Conservation (phyloP, 1,140 invertebrate species). For the Hormaphis cornu region DNA sequence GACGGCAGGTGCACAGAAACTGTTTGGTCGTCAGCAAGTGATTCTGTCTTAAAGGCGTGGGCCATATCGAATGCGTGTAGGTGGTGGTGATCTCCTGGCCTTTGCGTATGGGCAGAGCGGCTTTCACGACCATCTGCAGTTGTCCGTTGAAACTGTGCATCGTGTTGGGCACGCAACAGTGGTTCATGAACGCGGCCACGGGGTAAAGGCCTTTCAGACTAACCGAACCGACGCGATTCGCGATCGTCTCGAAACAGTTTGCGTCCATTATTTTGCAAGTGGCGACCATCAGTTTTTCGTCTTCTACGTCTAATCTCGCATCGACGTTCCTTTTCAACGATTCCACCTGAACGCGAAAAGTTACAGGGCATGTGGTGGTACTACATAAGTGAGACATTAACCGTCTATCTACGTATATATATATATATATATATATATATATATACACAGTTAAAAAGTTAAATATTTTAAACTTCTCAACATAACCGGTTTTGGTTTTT, state of each 20-base stretch:
- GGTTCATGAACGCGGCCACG: slow-evolving; percentile 61
- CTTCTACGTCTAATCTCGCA: slow-evolving; percentile 48
- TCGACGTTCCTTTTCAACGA: slow-evolving; percentile 44
- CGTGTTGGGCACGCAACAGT: slow-evolving; percentile 64
- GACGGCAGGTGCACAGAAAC: slow-evolving; percentile 59
- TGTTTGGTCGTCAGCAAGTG: slow-evolving; percentile 62
- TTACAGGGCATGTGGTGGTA: too few species aligned
- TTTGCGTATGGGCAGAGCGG: slow-evolving; percentile 51
- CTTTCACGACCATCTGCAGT: slow-evolving; percentile 52
- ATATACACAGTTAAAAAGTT: too few species aligned
- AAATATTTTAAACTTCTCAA: too few species aligned
- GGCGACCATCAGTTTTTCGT: slow-evolving; percentile 52
- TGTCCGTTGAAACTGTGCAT: slow-evolving; percentile 53
- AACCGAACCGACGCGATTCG: slow-evolving; percentile 4
- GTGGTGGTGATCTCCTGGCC: slow-evolving; percentile 61
- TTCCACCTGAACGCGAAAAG: slow-evolving; percentile 43
- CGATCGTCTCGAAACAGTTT: slow-evolving; percentile 60
- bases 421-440: too few species aligned
- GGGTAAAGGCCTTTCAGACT: slow-evolving; percentile 61
- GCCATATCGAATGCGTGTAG: slow-evolving; percentile 64
- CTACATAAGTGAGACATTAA: too few species aligned
- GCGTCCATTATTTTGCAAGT: slow-evolving; percentile 58
- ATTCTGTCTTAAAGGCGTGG: slow-evolving; percentile 53
- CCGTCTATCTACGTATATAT: too few species aligned
- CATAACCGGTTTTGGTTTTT: too few species aligned